A percentile compares a stretch with the other conserved stretches of the same genome.
These are phyloP conservation scores for Papilio glaucus DNA, from an alignment of 1,140 invertebrate species.

Conservation along the genomic window DNA sequence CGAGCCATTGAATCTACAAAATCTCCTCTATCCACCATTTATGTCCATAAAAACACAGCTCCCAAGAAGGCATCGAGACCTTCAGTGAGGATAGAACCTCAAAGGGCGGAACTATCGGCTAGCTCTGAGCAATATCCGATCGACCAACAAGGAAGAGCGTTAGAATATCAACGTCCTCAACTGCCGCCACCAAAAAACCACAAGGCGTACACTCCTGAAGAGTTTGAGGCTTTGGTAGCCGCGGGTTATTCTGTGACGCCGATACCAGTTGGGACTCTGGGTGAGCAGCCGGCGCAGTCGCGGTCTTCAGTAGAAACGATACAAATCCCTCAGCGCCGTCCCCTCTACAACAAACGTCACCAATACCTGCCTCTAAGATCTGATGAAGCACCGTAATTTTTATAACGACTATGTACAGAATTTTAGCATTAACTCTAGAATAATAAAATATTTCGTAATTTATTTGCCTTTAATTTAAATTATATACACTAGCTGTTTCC, in stretches of 20 bases:
- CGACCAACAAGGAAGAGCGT: conserved; percentile 52
- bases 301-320: conserved; percentile 61
- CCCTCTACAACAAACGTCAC: conserved; percentile 58
- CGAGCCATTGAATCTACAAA: conserved; percentile 59
- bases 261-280: conserved; percentile 71
- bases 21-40: conserved; percentile 71
- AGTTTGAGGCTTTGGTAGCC: conserved; percentile 78
- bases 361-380: conserved; percentile 73
- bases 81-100: conserved; percentile 56
- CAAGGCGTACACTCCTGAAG: conserved; percentile 81
- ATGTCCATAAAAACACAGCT: conserved; percentile 67
- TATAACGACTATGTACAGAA: conserved; percentile 60
- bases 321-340: conserved; percentile 54
- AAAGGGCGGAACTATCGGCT: conserved; percentile 53
- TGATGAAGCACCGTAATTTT: conserved; percentile 72
- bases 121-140: conserved; percentile 51
- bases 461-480: conserved; percentile 40
- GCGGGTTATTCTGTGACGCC: conserved; percentile 82
- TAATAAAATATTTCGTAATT: conserved; percentile 57
- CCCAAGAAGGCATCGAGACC: conserved; percentile 66
- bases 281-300: conserved; percentile 64
- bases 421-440: conserved; percentile 61
- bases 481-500: too few relatives aligned
- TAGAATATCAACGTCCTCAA: conserved; percentile 67
- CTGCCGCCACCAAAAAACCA: conserved; percentile 80